phyloP scores from a whole-genome alignment of 1,140 invertebrate genomes.

The Subanguina moxae region DNA sequence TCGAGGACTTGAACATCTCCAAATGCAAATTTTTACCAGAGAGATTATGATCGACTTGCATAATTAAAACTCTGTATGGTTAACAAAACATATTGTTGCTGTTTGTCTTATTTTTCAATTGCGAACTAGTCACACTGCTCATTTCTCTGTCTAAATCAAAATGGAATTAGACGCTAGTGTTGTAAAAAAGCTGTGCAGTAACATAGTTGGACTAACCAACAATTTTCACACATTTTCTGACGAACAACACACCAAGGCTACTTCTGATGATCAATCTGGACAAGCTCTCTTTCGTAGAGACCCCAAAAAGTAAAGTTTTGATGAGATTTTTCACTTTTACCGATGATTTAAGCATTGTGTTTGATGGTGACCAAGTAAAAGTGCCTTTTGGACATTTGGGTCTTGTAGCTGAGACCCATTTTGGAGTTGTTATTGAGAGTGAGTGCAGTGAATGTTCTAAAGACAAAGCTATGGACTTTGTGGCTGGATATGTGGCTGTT shows the following conservation, averaged over 20 bases:
- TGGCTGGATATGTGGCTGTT: conserved; percentile 15
- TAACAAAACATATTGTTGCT: too few relatives aligned
- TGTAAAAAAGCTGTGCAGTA: neutral
- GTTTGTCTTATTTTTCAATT: too few relatives aligned
- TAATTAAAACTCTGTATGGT: too few relatives aligned
- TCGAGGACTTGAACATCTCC: too few relatives aligned
- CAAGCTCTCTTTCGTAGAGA: too few relatives aligned
- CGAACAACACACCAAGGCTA: neutral
- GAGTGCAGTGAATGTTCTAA: conserved; percentile 11
- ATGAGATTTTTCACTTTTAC: neutral
- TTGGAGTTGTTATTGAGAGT: conserved; percentile 14
- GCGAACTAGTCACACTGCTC: too few relatives aligned
- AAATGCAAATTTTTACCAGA: too few relatives aligned
- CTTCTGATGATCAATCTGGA: neutral
- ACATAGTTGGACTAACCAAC: neutral
- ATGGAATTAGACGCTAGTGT: too few relatives aligned
- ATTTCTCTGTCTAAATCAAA: too few relatives aligned
- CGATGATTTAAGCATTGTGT: conserved; percentile 16
- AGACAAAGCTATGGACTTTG: conserved; percentile 14
- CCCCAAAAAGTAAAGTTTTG: too few relatives aligned
- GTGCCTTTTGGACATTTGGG: conserved; percentile 14
- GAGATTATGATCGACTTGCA: too few relatives aligned
- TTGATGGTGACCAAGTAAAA: conserved; percentile 16
- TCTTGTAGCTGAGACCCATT: conserved; percentile 18
- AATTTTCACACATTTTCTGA: neutral